Percentiles rank a stretch among this genome's conserved stretches.
These are phyloP conservation scores for Grammomys surdaster DNA, from an alignment of 2,113 vertebrate species.

Conservation along the genomic window DNA sequence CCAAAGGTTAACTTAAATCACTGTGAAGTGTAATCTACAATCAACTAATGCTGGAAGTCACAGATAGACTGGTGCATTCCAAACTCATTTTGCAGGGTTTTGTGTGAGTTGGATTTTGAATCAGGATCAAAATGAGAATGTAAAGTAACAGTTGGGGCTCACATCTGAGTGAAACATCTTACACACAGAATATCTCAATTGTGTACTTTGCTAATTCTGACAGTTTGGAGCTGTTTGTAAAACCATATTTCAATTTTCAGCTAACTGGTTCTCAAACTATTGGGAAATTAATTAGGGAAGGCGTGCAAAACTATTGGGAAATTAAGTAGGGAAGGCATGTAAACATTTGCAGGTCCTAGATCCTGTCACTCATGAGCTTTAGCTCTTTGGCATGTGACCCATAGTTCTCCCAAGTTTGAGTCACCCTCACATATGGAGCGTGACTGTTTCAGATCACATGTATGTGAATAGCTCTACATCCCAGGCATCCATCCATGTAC, in stretches of 20 bases:
- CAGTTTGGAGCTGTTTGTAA: constrained; percentile 43
- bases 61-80: background rate
- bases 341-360: constrained; percentile 5
- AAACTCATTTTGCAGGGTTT: background rate
- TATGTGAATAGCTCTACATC: background rate
- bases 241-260: constrained; percentile 44
- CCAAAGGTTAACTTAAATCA: constrained; percentile 14
- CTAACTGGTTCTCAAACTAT: constrained; percentile 23
- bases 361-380: background rate
- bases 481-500: background rate
- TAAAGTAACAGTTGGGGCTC: background rate
- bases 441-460: background rate
- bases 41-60: background rate
- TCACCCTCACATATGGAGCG: background rate
- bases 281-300: constrained; percentile 39
- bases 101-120: constrained; percentile 35
- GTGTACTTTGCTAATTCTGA: background rate
- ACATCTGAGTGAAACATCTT: background rate
- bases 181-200: constrained; percentile 44
- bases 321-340: constrained; percentile 24
- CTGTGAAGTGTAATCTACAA: background rate
- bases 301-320: constrained; percentile 11
- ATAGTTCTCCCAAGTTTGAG: constrained; percentile 40
- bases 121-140: constrained; percentile 18
- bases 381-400: background rate